Conservation (phyloP, 2,888 invertebrate species). For the Bugulina stolonifera region DNA sequence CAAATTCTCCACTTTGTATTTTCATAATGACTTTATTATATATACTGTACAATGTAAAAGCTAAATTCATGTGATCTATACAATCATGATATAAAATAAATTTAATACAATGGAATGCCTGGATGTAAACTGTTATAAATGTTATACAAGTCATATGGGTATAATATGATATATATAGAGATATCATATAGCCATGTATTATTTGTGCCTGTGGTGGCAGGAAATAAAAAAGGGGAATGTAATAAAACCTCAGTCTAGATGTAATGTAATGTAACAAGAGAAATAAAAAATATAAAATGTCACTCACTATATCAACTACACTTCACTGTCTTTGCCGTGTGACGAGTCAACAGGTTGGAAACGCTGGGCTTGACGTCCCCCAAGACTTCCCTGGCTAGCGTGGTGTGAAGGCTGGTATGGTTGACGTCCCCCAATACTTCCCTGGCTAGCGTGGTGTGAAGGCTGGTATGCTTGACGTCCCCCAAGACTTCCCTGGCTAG, state of each 20-base stretch:
- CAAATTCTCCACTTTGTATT: too few relatives aligned
- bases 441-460: conserved; percentile 3
- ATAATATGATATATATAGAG: too few relatives aligned
- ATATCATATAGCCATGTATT: too few relatives aligned
- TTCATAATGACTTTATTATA: too few relatives aligned
- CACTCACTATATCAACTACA: not conserved
- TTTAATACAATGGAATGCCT: too few relatives aligned
- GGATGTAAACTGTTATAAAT: too few relatives aligned
- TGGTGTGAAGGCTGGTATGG: not conserved
- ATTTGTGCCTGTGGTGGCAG: too few relatives aligned
- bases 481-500: conserved; percentile 22
- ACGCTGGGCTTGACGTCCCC: not conserved
- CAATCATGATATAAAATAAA: too few relatives aligned
- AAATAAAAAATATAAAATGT: too few relatives aligned
- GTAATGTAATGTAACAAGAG: not conserved
- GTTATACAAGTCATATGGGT: too few relatives aligned
- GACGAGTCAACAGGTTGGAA: not conserved
- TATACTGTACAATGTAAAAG: too few relatives aligned
- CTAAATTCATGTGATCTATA: too few relatives aligned
- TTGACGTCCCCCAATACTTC: conserved; percentile 10
- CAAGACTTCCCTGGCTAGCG: not conserved
- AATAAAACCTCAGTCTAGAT: not conserved
- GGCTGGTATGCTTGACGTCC: conserved; percentile 15
- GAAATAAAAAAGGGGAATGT: not conserved
- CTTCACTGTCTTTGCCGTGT: conserved; percentile 22